Evolutionary conservation across 2,797 vertebrate species (phyloP), one percentile per base, ranked within the genome.

Genomic region (Acipenser oxyrinchus): DNA sequence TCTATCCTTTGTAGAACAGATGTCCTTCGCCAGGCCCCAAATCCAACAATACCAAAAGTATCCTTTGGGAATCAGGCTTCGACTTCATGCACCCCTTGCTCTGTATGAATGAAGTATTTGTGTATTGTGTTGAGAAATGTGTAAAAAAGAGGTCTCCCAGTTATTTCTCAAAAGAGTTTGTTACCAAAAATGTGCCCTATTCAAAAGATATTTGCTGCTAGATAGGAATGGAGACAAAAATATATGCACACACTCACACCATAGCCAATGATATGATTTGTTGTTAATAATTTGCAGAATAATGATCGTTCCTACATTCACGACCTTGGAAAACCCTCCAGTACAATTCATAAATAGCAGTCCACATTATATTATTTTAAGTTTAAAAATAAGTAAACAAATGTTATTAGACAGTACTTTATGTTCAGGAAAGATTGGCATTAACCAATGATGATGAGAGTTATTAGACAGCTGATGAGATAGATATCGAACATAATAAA

Each of bases 401-500:
- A 63, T 60, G 9, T 62, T 18, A 64, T 55, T 64, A 66, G 60
- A 63, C 10, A 15, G 72, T 13, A 8, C 65, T 70, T 73, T 72
- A 63, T 76, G 67, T 66, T 70, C 59, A 37, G 63, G 12, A 65
- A 60, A 69, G 69, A 72, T 48, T 66, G 66, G 76, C 71, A 76
- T 82, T 75, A 78, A 66, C 68, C 71, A 74, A 71, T 77, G 76
- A 77, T 77, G 72, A 81, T 76, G 71, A 73, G 76, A 75, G 51
- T 79, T 76, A 77, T 79, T 71, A 73, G 75, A 78, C 72, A 73
- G 74, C 77, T 75, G 76, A 82, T 83, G 72, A 78, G 73, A 76
- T 68, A 68, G 77, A 84, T 82, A 75, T 70, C 75, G 70, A 63
- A 73, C 71, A 71, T 76, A 77, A 79, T 78, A 78, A 77, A 76